phyloP scores from a whole-genome alignment of 2,888 invertebrate species.

The Agrochola lota region DNA sequence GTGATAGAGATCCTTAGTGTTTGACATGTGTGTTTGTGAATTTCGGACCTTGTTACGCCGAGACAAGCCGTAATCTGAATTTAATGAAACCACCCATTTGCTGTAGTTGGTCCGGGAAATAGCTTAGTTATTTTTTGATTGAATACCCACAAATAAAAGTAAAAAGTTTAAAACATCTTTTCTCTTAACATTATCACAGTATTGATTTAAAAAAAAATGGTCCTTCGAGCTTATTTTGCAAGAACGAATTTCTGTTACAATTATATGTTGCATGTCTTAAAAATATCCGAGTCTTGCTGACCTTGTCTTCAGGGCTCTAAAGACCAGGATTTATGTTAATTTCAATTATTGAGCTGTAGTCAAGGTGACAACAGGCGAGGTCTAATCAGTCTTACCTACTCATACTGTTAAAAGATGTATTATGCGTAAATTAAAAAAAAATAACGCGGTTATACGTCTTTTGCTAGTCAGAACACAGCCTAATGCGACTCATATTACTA shows the following conservation, averaged over 20 bases:
- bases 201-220: no score
- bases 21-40: not conserved
- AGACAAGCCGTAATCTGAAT: not conserved
- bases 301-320: not conserved
- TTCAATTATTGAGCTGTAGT: not conserved
- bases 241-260: not conserved
- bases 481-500: slow-evolving; percentile 30
- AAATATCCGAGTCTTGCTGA: not conserved
- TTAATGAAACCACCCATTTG: not conserved
- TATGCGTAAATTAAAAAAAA: no score
- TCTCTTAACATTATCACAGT: no score
- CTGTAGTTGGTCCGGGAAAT: not conserved
- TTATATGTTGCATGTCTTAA: not conserved
- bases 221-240: not conserved
- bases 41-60: not conserved
- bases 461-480: slow-evolving; percentile 1
- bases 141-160: no score
- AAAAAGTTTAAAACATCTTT: not conserved
- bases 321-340: not conserved
- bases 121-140: not conserved
- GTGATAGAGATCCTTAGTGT: not conserved
- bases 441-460: not conserved
- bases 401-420: not conserved
- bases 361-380: no score
- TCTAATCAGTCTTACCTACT: no score